phyloP scores from a whole-genome alignment of 1,140 invertebrate species.

The Trichogramma pretiosum region DNA sequence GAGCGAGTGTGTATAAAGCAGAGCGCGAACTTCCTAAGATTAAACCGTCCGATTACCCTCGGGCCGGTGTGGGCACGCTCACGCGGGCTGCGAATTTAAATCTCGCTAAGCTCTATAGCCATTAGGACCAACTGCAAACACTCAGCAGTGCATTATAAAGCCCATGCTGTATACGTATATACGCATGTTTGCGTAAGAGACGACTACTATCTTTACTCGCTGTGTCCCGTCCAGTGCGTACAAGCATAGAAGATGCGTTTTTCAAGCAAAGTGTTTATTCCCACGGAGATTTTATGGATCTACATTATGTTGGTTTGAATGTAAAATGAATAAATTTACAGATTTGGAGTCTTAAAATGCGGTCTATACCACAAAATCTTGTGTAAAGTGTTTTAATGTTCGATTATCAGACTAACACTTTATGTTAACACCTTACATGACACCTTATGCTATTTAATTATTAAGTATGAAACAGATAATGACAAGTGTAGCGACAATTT shows the following conservation, averaged over 20 bases:
- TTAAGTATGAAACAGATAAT: no score
- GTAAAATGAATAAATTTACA: no score
- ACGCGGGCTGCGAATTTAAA: conserved; percentile 39
- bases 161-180: not conserved
- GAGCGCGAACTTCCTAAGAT: conserved; percentile 25
- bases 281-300: conserved; percentile 40
- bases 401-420: no score
- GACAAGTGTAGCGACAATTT: no score
- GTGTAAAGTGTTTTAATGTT: no score
- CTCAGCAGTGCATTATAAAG: conserved; percentile 42
- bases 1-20: conserved; percentile 17
- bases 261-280: conserved; percentile 43
- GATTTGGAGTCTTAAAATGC: no score
- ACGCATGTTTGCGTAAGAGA: not conserved
- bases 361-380: no score
- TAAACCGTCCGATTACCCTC: conserved; percentile 32
- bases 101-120: conserved; percentile 41
- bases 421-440: no score
- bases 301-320: no score
- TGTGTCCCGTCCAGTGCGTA: conserved; percentile 31
- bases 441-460: no score
- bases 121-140: conserved; percentile 45
- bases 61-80: conserved; percentile 19
- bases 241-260: no score
- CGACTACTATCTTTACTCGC: no score